Base-by-base conservation (phyloP, 2,888 invertebrate genomes). In the Rhagonycha fulva region DNA sequence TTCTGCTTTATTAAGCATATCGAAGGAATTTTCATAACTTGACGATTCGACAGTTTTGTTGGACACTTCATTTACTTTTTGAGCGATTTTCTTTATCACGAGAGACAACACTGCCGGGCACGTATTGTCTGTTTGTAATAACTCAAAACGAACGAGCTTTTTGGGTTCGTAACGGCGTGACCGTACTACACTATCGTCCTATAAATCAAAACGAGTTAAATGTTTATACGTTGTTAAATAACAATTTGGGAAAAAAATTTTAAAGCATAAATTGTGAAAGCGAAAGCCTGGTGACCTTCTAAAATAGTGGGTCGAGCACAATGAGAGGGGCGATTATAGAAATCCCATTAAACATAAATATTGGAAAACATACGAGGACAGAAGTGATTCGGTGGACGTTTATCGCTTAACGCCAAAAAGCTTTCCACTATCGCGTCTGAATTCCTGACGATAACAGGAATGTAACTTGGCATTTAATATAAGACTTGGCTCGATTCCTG, bases 101-200 rank as follows among this genome's bases (percentile, higher is more conserved):
- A 79, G 74, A 77, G 78, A 74, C 78, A 72, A 75, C 71, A 61
- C 72, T 66, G 70, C 63, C 78, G 62, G 68, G 76, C 79, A 80
- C 80, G 79, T 79, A 81, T 80, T 80, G 79, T 80, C 81, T 78
- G 78, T 76, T 70, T 47, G 79, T 71, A 80, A 82, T 82, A 81
- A 80, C 78, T 82, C 80, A 82, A 80, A 47, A 70, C 80, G 71
- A 62, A 74, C 68, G 63, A 66, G 68, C 62, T 75, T 81, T 74
- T 80, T 81, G 79, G 80, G 78, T 73, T 75, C 74, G 75, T 71
- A 76, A 73, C 79, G 78, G 79, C 80, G 81, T 81, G 81, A 81
- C 81, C 80, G 75, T 77, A 81, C 80, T 81, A 70, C 80, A 79
- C 80, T 79, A 81, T 79, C 77, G 32, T 74, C 62, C 69, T 79